A percentile compares a stretch with the other conserved stretches of the same genome.
These are phyloP conservation scores for Onchidella celtica DNA, from an alignment of 2,888 invertebrate genomes.

Conservation along the genomic window DNA sequence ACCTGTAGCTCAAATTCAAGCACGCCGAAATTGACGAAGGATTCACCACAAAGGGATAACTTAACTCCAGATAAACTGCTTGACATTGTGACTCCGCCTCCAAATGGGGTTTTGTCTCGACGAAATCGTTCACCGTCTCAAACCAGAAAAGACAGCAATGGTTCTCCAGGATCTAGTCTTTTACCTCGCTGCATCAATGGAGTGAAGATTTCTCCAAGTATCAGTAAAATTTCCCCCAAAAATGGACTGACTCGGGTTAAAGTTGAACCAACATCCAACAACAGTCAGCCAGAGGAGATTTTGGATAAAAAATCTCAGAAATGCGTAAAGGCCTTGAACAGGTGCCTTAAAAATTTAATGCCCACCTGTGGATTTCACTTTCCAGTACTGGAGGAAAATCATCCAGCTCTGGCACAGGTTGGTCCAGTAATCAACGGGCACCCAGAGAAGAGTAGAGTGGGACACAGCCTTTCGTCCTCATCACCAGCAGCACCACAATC, in stretches of 20 bases:
- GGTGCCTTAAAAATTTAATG: slow-evolving; percentile 42
- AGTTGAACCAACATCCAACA: background rate
- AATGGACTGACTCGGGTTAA: slow-evolving; percentile 25
- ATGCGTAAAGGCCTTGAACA: slow-evolving; percentile 33
- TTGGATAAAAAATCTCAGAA: slow-evolving; percentile 26
- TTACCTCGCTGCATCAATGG: slow-evolving; percentile 1
- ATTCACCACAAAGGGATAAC: background rate
- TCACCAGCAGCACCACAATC: background rate
- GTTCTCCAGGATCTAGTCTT: background rate
- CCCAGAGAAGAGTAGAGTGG: background rate
- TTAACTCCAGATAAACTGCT: background rate
- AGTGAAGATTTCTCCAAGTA: slow-evolving; percentile 18
- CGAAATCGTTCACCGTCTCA: background rate
- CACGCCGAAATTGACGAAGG: background rate
- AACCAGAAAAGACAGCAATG: background rate
- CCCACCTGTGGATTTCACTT: slow-evolving; percentile 49
- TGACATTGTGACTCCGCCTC: background rate
- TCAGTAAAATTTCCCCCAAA: slow-evolving; percentile 1
- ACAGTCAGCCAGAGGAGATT: background rate
- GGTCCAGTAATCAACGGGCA: background rate
- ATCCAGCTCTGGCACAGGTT: slow-evolving; percentile 1
- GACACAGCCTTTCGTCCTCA: background rate
- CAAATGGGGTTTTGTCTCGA: slow-evolving; percentile 2
- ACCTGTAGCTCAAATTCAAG: background rate
- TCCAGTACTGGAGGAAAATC: slow-evolving; percentile 38